A percentile compares a stretch with the other conserved stretches of the same genome.
Conservation (phyloP, 2,797 vertebrate genomes). For the Synaphobranchus kaupii region DNA sequence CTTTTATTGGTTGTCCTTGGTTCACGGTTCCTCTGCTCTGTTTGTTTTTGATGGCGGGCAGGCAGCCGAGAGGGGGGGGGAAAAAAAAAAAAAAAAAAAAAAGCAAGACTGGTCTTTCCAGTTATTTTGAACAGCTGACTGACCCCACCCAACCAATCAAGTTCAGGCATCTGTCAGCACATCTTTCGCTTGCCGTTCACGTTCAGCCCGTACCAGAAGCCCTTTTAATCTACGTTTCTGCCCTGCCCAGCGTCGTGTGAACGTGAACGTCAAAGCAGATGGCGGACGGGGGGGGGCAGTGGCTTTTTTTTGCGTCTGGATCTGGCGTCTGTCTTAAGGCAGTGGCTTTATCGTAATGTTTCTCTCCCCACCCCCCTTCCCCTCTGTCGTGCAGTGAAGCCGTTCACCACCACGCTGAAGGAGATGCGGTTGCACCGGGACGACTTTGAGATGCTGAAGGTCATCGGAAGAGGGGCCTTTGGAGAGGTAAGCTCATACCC, state of each 20-base stretch:
- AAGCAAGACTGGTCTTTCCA: neutral
- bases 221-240: neutral
- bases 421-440: constrained; percentile 87
- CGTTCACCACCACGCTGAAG: constrained; percentile 84
- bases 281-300: neutral
- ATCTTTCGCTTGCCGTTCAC: neutral
- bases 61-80: neutral
- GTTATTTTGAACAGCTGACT: neutral
- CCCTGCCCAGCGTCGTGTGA: neutral
- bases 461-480: constrained; percentile 91
- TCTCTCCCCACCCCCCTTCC: constrained; percentile 6
- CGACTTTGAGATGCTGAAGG: constrained; percentile 94
- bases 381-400: constrained; percentile 72
- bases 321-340: too few species aligned
- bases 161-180: constrained; percentile 1
- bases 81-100: neutral
- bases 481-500: constrained; percentile 80
- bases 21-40: neutral
- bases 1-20: neutral
- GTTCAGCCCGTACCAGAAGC: neutral
- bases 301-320: neutral
- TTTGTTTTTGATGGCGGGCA: neutral
- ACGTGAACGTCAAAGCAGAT: neutral
- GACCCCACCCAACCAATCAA: neutral
- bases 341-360: neutral